A percentile compares a stretch with the other conserved stretches of the same genome.
Evolutionary conservation across 1,140 invertebrate species (phyloP).

Genomic region (Subanguina moxae): DNA sequence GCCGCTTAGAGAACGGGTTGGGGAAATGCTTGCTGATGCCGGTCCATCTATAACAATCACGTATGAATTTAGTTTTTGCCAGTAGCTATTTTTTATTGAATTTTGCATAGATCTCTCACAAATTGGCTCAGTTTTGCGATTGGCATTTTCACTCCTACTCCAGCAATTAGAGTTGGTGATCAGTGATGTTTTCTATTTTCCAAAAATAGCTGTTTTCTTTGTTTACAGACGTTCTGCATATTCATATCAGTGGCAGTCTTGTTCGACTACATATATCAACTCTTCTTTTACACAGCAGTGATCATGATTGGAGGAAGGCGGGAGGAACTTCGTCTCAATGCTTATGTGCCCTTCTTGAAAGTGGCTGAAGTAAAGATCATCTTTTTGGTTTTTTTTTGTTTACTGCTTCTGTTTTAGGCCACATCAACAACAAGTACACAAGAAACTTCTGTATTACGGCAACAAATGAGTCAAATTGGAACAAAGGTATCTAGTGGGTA

Average conservation of each 20-base stretch:
- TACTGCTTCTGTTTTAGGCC: neutral
- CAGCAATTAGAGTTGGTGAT: conserved; percentile 67
- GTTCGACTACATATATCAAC: conserved; percentile 56
- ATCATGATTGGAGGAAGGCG: conserved; percentile 48
- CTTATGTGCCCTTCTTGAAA: conserved; percentile 46
- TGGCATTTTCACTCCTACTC: conserved; percentile 89
- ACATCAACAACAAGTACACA: neutral
- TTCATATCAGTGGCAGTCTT: conserved; percentile 52
- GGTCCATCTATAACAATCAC: conserved; percentile 83
- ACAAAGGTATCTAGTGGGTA: neutral
- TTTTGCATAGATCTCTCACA: conserved; percentile 78
- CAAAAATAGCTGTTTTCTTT: too few species aligned
- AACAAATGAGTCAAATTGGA: neutral
- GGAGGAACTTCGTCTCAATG: conserved; percentile 43
- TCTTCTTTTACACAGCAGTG: conserved; percentile 55
- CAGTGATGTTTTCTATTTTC: neutral
- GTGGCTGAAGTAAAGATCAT: conserved; percentile 8
- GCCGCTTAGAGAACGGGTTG: conserved; percentile 67
- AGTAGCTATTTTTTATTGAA: conserved; percentile 58
- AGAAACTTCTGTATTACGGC: neutral
- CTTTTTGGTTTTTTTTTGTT: neutral
- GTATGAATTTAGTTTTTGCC: neutral
- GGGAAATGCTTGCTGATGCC: conserved; percentile 81
- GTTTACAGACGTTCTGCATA: conserved; percentile 46
- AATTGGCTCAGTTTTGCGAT: conserved; percentile 93